phyloP scores from a whole-genome alignment of 2,113 vertebrate species.

The Hemichromis elongatus region DNA sequence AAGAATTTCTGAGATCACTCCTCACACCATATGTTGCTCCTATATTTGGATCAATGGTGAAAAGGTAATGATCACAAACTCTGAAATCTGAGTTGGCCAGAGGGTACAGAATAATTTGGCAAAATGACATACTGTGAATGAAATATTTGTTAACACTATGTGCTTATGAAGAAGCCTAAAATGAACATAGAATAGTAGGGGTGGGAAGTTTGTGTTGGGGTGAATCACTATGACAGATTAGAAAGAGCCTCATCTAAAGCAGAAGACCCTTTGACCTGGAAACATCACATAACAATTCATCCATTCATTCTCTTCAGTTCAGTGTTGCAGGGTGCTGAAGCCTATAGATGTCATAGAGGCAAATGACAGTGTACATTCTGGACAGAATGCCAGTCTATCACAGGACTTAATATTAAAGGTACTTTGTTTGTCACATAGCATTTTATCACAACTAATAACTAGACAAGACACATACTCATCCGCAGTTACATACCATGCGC shows the following conservation, averaged over 20 bases:
- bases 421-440: not conserved
- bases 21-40: not conserved
- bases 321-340: not conserved
- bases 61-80: not conserved
- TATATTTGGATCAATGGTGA: not conserved
- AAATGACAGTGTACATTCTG: not conserved
- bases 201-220: no score
- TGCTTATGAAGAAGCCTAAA: not conserved
- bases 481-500: not conserved
- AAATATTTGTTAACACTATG: not conserved
- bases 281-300: not conserved
- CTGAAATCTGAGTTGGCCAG: not conserved
- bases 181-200: not conserved
- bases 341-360: not conserved
- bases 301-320: not conserved
- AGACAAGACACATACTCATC: not conserved
- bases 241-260: not conserved
- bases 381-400: not conserved
- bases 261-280: not conserved
- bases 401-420: not conserved
- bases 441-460: not conserved
- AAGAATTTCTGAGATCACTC: not conserved
- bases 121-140: not conserved
- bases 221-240: not conserved
- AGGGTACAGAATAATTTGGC: not conserved